Percentiles rank a stretch among this genome's conserved stretches.
phyloP scores from a whole-genome alignment of 2,888 invertebrate genomes.

The Beris morrisii region DNA sequence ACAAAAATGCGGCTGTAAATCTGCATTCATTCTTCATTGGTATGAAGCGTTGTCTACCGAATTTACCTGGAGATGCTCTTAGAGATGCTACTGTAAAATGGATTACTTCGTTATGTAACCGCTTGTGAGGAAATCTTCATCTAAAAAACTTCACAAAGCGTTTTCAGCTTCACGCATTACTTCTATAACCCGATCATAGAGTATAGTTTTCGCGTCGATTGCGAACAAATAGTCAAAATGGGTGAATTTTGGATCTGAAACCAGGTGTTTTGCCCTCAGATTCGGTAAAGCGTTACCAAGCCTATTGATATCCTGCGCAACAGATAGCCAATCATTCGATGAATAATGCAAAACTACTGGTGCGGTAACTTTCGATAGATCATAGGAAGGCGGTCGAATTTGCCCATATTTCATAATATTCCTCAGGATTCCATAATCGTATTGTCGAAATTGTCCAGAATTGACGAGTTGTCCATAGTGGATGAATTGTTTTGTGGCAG shows the following conservation, averaged over 20 bases:
- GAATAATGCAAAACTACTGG: conserved; percentile 61
- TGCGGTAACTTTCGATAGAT: conserved; percentile 54
- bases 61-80: no score
- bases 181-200: conserved; percentile 43
- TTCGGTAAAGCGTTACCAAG: conserved; percentile 45
- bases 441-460: conserved; percentile 55
- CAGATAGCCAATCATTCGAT: conserved; percentile 61
- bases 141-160: no score
- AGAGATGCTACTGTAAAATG: no score
- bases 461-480: conserved; percentile 60
- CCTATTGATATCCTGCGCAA: conserved; percentile 47
- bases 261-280: conserved; percentile 39
- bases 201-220: conserved; percentile 40
- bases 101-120: no score
- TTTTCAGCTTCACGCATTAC: conserved; percentile 38
- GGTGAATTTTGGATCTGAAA: conserved; percentile 42
- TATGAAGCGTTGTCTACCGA: no score
- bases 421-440: conserved; percentile 57
- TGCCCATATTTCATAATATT: conserved; percentile 59
- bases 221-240: conserved; percentile 47
- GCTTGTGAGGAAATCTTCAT: no score
- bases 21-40: no score
- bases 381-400: conserved; percentile 58
- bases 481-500: conserved; percentile 57
- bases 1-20: no score